A percentile compares a stretch with the other conserved stretches of the same genome.
Conservation (phyloP, 2,888 invertebrate species). For the Drymonia ruficornis region DNA sequence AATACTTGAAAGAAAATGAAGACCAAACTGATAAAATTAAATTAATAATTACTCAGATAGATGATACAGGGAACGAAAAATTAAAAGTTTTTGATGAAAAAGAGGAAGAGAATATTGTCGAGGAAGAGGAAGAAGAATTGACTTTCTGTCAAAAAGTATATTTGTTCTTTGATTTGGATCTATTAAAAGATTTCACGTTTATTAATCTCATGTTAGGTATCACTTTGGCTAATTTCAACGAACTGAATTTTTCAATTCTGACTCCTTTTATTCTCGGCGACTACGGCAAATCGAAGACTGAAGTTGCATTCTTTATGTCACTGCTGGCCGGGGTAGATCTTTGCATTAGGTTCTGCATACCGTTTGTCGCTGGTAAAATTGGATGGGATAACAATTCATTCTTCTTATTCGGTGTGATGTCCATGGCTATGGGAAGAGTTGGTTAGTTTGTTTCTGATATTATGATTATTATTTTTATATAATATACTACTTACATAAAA, state of each 20-base stretch:
- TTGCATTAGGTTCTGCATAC: slow-evolving; percentile 86
- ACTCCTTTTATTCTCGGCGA: slow-evolving; percentile 90
- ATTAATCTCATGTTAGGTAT: slow-evolving; percentile 89
- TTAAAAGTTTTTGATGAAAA: slow-evolving; percentile 59
- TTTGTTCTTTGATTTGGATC: slow-evolving; percentile 88
- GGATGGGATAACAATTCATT: slow-evolving; percentile 89
- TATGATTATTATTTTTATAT: no score
- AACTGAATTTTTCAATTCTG: slow-evolving; percentile 89
- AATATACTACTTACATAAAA: no score
- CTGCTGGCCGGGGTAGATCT: slow-evolving; percentile 88
- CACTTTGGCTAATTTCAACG: slow-evolving; percentile 89
- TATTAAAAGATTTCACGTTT: slow-evolving; percentile 88
- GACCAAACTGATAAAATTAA: slow-evolving; percentile 59
- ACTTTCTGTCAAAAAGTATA: slow-evolving; percentile 83
- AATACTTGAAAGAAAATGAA: slow-evolving; percentile 75
- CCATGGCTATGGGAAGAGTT: slow-evolving; percentile 87
- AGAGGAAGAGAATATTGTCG: slow-evolving; percentile 32
- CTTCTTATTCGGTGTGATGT: slow-evolving; percentile 88
- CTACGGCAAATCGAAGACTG: slow-evolving; percentile 84
- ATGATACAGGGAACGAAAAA: slow-evolving; percentile 61
- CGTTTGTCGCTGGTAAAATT: slow-evolving; percentile 88
- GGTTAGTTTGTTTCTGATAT: slow-evolving; percentile 61
- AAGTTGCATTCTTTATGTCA: slow-evolving; percentile 89
- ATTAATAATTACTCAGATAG: slow-evolving; percentile 55
- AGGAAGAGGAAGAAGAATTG: slow-evolving; percentile 53